Base-by-base conservation (phyloP, 2,888 invertebrate species). In the Taenaris catops region DNA sequence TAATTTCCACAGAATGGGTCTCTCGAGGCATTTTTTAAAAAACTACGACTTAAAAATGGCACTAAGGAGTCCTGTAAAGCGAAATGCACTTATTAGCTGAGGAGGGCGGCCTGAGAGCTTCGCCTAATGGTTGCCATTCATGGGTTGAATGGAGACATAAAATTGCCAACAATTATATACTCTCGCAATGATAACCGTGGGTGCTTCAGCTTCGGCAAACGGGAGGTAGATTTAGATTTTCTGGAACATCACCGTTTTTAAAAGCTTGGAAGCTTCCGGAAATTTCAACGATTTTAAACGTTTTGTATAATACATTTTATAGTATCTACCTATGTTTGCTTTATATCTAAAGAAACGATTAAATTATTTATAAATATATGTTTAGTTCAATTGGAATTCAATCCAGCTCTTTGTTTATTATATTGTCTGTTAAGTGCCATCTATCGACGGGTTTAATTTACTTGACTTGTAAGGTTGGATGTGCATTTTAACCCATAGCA, bases 161-260 rank as follows among this genome's bases (percentile, higher is more conserved):
- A 83, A 86, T 84, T 84, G 75, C 83, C 76, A 79, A 80, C 84
- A 83, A 86, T 86, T 84, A 84, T 78, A 79, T 75, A 74, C 86
- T 86, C 73, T 64, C 59, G 67, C 72, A 83, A 83, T 84, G 84
- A 84, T 84, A 84, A 84, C 83, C 58, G 65, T 63, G 65, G 80
- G 80, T 79, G 70, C 63, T 69, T 55, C 53, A 47, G 52, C 63
- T 58, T 59, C 65, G 61, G 40, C 42, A 35, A 38, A 44, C 45
- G 39, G 35, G 40, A 54, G 50, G 53, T 49, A 55, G 53, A 49
- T 32, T 32, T 32, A 51, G 41, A 46, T 46, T 51, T 49, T 42
- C 41, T 46, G 43, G 46, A 48, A 44, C 41, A 38, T 38, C 42
- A 36, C 37, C 20, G 31, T 40, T 44, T 43, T 44, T 31, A 44